Evolutionary conservation across 2,797 vertebrate genomes (phyloP).

Genomic region (Helostoma temminkii): DNA sequence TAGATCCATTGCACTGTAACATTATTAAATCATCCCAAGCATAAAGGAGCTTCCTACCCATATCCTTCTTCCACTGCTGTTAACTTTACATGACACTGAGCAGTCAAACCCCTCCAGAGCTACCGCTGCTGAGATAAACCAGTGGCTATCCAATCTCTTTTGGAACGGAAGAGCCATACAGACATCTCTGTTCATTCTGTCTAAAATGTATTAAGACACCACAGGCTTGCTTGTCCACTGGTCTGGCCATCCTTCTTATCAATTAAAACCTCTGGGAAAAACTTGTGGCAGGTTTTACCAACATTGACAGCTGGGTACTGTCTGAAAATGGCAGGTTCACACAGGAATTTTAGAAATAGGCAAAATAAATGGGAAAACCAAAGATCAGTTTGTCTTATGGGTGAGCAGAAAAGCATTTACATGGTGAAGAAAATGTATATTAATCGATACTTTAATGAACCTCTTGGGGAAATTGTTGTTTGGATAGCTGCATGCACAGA

Average conservation of each 20-base stretch:
- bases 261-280: conserved; percentile 29
- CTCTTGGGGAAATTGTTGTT: too few species aligned
- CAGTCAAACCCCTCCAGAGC: conserved; percentile 8
- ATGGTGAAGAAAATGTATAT: too few species aligned
- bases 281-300: conserved; percentile 29
- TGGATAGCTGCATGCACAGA: too few species aligned
- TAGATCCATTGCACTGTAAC: too few species aligned
- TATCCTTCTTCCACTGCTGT: conserved; percentile 28
- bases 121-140: conserved; percentile 40
- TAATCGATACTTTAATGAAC: too few species aligned
- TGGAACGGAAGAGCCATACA: conserved; percentile 39
- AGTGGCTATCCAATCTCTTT: conserved; percentile 15
- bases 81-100: conserved; percentile 31
- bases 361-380: too few species aligned
- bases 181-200: conserved; percentile 44
- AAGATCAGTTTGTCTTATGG: too few species aligned
- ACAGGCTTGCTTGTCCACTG: conserved; percentile 26
- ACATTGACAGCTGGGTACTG: too few species aligned
- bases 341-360: too few species aligned
- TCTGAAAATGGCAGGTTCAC: too few species aligned
- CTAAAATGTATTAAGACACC: conserved; percentile 53
- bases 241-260: conserved; percentile 28
- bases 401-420: too few species aligned
- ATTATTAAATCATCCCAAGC: conserved; percentile 5
- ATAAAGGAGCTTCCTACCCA: background rate